These are phyloP conservation scores for Sprattus sprattus DNA, from an alignment of 2,113 vertebrate genomes.

Conservation along the genomic window DNA sequence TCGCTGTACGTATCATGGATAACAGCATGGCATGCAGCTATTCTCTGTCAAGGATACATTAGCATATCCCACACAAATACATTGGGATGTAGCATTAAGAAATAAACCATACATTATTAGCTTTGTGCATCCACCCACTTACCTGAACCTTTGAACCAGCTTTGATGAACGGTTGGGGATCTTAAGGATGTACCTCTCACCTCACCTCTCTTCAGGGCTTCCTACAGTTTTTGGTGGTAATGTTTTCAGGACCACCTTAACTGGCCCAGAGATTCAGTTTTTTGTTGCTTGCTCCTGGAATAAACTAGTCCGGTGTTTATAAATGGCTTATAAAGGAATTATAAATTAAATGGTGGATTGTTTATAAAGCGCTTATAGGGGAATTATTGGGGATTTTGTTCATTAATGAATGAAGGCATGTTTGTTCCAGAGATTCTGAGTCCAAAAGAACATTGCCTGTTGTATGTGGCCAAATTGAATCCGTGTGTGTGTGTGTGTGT, in stretches of 20 bases:
- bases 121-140: neutral
- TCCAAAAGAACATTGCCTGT: neutral
- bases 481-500: neutral
- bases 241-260: neutral
- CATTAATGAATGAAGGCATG: neutral
- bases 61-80: neutral
- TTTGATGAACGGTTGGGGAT: neutral
- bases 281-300: neutral
- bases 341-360: constrained; percentile 27
- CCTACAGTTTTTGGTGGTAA: neutral
- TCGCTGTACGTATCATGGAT: neutral
- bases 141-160: neutral
- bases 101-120: neutral
- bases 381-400: constrained; percentile 28
- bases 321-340: constrained; percentile 3
- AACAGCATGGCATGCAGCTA: neutral
- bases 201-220: neutral
- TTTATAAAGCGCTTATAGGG: constrained; percentile 29
- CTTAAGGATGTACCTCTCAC: neutral
- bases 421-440: neutral
- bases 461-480: constrained; percentile 7
- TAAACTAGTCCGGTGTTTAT: neutral
- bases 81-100: neutral
- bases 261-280: neutral
- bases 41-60: neutral